These are phyloP conservation scores for Oxyscelio sp. DNA, from an alignment of 2,888 invertebrate species.

Conservation along the genomic window DNA sequence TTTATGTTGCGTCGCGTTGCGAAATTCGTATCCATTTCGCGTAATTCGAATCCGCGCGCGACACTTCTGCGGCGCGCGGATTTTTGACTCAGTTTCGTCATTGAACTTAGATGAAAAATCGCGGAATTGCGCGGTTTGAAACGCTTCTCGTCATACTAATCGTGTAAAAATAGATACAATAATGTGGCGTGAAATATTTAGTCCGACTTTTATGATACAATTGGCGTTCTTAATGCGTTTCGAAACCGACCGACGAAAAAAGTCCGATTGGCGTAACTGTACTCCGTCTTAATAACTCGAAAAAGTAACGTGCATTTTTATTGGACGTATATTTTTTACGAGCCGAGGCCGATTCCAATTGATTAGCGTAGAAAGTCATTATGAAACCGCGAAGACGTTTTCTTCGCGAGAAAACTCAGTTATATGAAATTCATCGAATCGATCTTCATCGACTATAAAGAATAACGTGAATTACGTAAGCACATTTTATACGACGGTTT, in stretches of 20 bases:
- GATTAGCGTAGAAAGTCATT: slow-evolving; percentile 45
- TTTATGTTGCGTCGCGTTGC: slow-evolving; percentile 17
- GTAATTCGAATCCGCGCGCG: slow-evolving; percentile 27
- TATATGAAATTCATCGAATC: slow-evolving; percentile 3
- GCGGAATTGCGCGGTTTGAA: not conserved
- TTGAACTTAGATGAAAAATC: slow-evolving; percentile 34
- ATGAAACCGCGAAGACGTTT: slow-evolving; percentile 32
- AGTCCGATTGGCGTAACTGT: not conserved
- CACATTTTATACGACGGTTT: not conserved
- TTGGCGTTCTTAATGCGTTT: not conserved
- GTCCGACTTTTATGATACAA: slow-evolving; percentile 8
- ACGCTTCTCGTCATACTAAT: not conserved
- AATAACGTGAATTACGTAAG: slow-evolving; percentile 21
- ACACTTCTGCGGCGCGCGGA: slow-evolving; percentile 23
- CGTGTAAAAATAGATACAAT: not conserved
- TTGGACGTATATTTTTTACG: not conserved
- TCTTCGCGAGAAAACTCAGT: slow-evolving; percentile 22
- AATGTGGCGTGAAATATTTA: slow-evolving; percentile 19
- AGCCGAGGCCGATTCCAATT: not conserved
- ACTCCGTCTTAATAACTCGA: not conserved
- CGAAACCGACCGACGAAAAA: slow-evolving; percentile 20
- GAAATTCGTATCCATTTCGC: slow-evolving; percentile 52
- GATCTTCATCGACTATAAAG: slow-evolving; percentile 4
- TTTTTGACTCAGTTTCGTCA: slow-evolving; percentile 48
- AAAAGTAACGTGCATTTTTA: not conserved